Evolutionary conservation across 2,113 vertebrate species (phyloP), one percentile per base, ranked within the genome.

Genomic region (Zosterops borbonicus): DNA sequence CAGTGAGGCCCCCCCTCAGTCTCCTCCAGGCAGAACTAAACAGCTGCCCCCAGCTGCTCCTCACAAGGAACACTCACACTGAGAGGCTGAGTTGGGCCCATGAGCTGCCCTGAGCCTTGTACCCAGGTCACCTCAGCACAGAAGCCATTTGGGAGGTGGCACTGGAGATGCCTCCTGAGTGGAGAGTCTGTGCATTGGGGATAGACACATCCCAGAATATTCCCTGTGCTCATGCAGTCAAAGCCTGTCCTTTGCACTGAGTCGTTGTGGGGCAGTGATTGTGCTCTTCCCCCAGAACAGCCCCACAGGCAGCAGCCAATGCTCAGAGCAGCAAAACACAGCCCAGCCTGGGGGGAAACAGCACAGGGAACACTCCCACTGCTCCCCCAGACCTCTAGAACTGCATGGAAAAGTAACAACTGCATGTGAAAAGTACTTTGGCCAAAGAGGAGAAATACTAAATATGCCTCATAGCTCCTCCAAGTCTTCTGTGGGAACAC

Each of bases 251-350:
- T 78, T n/a, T 17, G 11, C 55, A 35, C 2, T 25, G 47, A 53
- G 81, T 3, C 0, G 0, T 2, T 44, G 44, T 39, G 47, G 33
- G 31, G 37, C 58, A 24, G 27, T 2, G 16, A 16, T 0, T 29
- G 69, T 25, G 37, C 27, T 25, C 2, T 12, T 42, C 8, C 50
- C 28, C 33, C 50, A 11, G 25, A 24, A 6, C 8, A 78, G 60
- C 70, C 64, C 35, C 3, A 1, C 0, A 42, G 90, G 56, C 5
- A 31, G 39, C 63, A 62, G 78, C 39, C 44, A 19, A 39, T 7
- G 44, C 28, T 3, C 31, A 19, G 19, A 47, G 42, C 24, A 75
- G 60, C 31, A 11, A 35, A 10, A 6, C 12, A 1, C 8, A 44
- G 49, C 3, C 3, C 55, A 60, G 64, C 27, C 64, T 27, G 15